phyloP scores from a whole-genome alignment of 1,140 invertebrate genomes.

The Euwallacea similis region DNA sequence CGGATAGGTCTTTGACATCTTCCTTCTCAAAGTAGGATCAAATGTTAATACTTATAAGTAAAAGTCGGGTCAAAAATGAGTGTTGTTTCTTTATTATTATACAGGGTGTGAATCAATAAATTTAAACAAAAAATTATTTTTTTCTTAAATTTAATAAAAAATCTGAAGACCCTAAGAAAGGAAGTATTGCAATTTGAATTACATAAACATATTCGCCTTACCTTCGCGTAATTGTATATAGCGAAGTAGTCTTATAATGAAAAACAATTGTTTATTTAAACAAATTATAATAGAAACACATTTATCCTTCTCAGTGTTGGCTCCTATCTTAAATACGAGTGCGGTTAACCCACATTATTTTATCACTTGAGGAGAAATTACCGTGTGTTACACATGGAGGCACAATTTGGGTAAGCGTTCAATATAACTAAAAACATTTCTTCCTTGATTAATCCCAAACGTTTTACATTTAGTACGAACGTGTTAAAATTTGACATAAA shows the following conservation, averaged over 20 bases:
- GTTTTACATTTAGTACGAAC: neutral
- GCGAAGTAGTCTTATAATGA: neutral
- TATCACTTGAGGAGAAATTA: neutral
- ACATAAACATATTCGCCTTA: neutral
- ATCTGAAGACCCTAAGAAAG: neutral
- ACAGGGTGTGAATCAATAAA: too few relatives aligned
- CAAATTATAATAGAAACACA: neutral
- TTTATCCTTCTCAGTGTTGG: neutral
- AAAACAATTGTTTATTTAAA: constrained; percentile 6
- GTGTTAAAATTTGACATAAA: neutral
- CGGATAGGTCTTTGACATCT: too few relatives aligned
- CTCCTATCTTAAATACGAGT: neutral
- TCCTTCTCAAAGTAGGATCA: too few relatives aligned
- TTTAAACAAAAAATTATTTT: too few relatives aligned
- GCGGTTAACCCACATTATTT: neutral
- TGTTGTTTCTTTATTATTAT: too few relatives aligned
- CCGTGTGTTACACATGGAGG: too few relatives aligned
- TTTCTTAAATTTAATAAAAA: too few relatives aligned
- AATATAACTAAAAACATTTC: too few relatives aligned
- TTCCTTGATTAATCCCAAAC: neutral
- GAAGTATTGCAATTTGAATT: neutral
- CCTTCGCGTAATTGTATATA: neutral
- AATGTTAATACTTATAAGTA: too few relatives aligned
- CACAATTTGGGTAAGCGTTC: too few relatives aligned
- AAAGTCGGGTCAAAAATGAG: too few relatives aligned